Evolutionary conservation across 2,888 invertebrate species (phyloP).

Genomic region (Cryptops parisi): DNA sequence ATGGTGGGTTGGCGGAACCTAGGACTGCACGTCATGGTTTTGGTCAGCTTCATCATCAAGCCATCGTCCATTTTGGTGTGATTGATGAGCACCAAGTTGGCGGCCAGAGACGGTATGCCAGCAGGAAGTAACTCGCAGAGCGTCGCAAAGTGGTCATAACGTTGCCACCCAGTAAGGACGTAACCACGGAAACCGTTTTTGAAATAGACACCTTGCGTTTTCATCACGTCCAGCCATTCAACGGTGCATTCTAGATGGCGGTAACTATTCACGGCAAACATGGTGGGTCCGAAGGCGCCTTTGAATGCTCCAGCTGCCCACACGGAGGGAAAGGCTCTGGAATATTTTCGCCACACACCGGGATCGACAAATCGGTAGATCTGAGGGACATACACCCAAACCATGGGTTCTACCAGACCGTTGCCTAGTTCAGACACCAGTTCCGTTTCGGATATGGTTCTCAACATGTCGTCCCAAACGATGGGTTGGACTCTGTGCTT

Average conservation of each 20-base stretch:
- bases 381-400: conserved; percentile 64
- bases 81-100: conserved; percentile 28
- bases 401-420: conserved; percentile 16
- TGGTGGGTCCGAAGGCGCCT: conserved; percentile 56
- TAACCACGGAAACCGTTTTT: conserved; percentile 24
- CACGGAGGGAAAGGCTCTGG: conserved; percentile 48
- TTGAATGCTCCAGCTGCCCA: conserved; percentile 64
- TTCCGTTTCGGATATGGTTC: conserved; percentile 44
- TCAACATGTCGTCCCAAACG: conserved; percentile 70
- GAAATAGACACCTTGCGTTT: conserved; percentile 21
- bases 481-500: conserved; percentile 46
- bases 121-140: conserved; percentile 28
- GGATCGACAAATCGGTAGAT: conserved; percentile 24
- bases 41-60: conserved; percentile 35
- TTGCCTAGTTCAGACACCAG: conserved; percentile 42
- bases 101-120: conserved; percentile 25
- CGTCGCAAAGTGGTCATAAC: conserved; percentile 29
- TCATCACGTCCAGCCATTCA: conserved; percentile 45
- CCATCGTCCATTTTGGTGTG: conserved; percentile 43
- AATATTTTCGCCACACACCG: conserved; percentile 50
- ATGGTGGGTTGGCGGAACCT: conserved; percentile 28
- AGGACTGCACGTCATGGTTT: conserved; percentile 38
- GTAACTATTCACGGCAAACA: conserved; percentile 48
- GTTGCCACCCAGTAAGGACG: conserved; percentile 27
- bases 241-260: conserved; percentile 55